Base-by-base conservation (phyloP, 2,888 invertebrate genomes). In the Cistogaster globosa region DNA sequence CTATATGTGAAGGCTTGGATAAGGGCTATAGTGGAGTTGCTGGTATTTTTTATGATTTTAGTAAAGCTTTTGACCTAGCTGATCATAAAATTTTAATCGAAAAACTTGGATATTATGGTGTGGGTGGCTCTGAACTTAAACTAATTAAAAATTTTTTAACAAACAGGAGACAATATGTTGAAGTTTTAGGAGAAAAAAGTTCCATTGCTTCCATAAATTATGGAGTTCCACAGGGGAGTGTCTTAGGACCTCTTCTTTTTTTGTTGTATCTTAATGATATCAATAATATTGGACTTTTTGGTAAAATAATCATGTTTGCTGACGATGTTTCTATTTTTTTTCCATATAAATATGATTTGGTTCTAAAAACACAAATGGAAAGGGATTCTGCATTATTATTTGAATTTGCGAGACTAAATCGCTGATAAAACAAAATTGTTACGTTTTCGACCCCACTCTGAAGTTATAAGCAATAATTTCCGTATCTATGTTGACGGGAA, bases 341-440 rank as follows among this genome's bases (percentile, higher is more conserved):
- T n/a, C n/a, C n/a, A n/a, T n/a, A n/a, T n/a, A n/a, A n/a, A n/a
- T n/a, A n/a, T n/a, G n/a, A n/a, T n/a, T n/a, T n/a, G n/a, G n/a
- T n/a, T n/a, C n/a, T n/a, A n/a, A n/a, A n/a, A n/a, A n/a, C n/a
- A n/a, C n/a, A n/a, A n/a, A n/a, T n/a, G n/a, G n/a, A n/a, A n/a
- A n/a, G n/a, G n/a, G n/a, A n/a, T n/a, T n/a, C n/a, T n/a, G n/a
- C n/a, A n/a, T n/a, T n/a, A n/a, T n/a, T n/a, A n/a, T n/a, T n/a
- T n/a, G n/a, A 65, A 45, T 53, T 48, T 65, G 63, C 63, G 2
- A 65, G 63, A 45, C 26, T 65, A 16, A 65, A 65, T 65, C 45
- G 45, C 65, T 9, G 20, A 45, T 65, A 22, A 65, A 48, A 60
- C 60, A 12, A 60, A 60, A 65, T 42, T 65, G 22, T 12, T 65